Base-by-base conservation (phyloP, 2,797 vertebrate genomes). In the Margarornis squamiger region DNA sequence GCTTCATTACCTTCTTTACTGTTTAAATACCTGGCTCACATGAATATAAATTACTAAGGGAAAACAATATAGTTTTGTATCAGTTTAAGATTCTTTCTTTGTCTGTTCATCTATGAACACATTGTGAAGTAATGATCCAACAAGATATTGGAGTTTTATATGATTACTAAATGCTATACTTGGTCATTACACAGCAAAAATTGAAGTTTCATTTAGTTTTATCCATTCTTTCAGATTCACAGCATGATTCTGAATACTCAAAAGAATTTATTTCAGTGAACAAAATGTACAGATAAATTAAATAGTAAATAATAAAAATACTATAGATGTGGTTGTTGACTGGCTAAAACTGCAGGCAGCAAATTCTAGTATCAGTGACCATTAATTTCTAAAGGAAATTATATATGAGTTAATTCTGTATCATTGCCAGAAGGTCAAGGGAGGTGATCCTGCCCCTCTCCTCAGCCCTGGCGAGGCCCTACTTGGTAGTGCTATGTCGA, bases 1-100 rank as follows among this genome's bases (percentile, higher is more conserved):
- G 95, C 93, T 96, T 97, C 97, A 97, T 97, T 98, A 96, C 86
- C 90, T 97, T 93, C 68, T 96, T 95, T 97, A 80, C 74, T 90
- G 76, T 87, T 98, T 97, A 97, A 98, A 97, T 97, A 96, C 49
- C 58, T 96, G 76, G 27, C 93, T 93, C 70, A 93, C 93, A 96
- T 97, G 88, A 97, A 96, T 96, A 97, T 92, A 96, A 97, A 98
- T 97, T 94, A 93, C 36, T 90, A 71, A 82, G 21, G 29, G 49
- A 74, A 96, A 96, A 90, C 34, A 90, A 91, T 81, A 34, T 10
- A 74, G 19, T 80, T 93, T 93, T 92, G 77, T 90, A 95, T 81
- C 43, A 85, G 54, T 94, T 96, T 61, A 86, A 74, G 41, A 55
- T 30, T 41, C 32, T 81, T 12, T 93, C 24, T 82, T 51, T 95